These are phyloP conservation scores for Ectemnius continuus DNA, from an alignment of 2,888 invertebrate genomes.

Conservation along the genomic window DNA sequence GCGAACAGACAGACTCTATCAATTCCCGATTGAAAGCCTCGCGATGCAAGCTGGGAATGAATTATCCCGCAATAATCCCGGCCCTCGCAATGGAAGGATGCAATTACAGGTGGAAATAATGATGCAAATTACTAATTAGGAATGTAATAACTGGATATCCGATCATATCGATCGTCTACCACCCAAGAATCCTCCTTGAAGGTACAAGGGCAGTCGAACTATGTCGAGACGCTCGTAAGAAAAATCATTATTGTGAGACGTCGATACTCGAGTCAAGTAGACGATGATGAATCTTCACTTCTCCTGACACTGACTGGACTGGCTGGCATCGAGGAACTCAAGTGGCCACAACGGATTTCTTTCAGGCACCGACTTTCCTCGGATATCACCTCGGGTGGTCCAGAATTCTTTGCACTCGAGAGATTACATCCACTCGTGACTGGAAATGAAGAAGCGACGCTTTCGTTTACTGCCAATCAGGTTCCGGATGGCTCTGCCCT, in stretches of 20 bases:
- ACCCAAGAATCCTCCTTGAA: too few species aligned
- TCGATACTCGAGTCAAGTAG: conserved; percentile 71
- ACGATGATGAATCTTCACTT: conserved; percentile 75
- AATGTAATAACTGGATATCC: not conserved
- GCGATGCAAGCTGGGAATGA: too few species aligned
- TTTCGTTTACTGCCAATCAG: conserved; percentile 67
- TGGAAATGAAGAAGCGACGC: conserved; percentile 69
- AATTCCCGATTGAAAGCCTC: conserved; percentile 16
- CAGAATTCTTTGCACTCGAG: conserved; percentile 73
- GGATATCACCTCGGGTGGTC: conserved; percentile 75
- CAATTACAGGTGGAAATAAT: too few species aligned
- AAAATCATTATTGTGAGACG: conserved; percentile 56
- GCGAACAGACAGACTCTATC: conserved; percentile 31
- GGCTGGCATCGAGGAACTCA: conserved; percentile 66
- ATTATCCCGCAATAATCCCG: too few species aligned
- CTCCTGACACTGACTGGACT: conserved; percentile 54
- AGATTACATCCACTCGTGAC: conserved; percentile 72
- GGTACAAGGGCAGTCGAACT: too few species aligned
- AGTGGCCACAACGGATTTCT: conserved; percentile 69
- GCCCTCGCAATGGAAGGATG: too few species aligned
- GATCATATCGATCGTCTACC: not conserved
- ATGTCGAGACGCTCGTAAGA: not conserved
- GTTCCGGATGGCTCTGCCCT: conserved; percentile 28
- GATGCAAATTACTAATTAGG: too few species aligned
- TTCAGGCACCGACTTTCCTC: conserved; percentile 57